Percentiles rank a stretch among this genome's conserved stretches.
Conservation (phyloP, 2,888 invertebrate species). For the Cremastobaeus sp. region DNA sequence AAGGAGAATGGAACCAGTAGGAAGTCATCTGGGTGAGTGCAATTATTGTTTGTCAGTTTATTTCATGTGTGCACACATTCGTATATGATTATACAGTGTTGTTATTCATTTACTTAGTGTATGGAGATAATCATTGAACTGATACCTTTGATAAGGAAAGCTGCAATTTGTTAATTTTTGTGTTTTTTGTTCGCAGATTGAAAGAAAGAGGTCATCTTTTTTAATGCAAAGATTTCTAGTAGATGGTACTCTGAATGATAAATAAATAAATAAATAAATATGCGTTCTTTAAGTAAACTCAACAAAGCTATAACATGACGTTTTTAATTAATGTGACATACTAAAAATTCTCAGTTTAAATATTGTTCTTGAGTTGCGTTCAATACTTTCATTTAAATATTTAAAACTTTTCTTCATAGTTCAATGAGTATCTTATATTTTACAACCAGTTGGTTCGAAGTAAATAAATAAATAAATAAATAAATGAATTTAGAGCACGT, state of each 20-base stretch:
- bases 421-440: background rate
- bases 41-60: background rate
- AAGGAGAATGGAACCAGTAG: conserved; percentile 82
- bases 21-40: conserved; percentile 80
- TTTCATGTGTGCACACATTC: background rate
- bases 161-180: conserved; percentile 1
- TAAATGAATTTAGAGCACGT: background rate
- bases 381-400: too few species aligned
- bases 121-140: conserved; percentile 9
- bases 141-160: too few species aligned
- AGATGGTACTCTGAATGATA: too few species aligned
- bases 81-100: conserved; percentile 21
- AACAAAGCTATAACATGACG: too few species aligned
- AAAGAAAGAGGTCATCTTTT: conserved; percentile 6
- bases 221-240: too few species aligned
- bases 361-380: too few species aligned
- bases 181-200: conserved; percentile 11
- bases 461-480: background rate
- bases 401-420: too few species aligned
- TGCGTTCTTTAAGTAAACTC: too few species aligned
- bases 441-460: background rate
- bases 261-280: too few species aligned
- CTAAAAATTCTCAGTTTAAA: too few species aligned
- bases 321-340: too few species aligned
- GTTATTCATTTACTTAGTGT: background rate